Percentiles rank a stretch among this genome's conserved stretches.
Conservation (phyloP, 2,113 vertebrate genomes). For the Austrofundulus limnaeus region DNA sequence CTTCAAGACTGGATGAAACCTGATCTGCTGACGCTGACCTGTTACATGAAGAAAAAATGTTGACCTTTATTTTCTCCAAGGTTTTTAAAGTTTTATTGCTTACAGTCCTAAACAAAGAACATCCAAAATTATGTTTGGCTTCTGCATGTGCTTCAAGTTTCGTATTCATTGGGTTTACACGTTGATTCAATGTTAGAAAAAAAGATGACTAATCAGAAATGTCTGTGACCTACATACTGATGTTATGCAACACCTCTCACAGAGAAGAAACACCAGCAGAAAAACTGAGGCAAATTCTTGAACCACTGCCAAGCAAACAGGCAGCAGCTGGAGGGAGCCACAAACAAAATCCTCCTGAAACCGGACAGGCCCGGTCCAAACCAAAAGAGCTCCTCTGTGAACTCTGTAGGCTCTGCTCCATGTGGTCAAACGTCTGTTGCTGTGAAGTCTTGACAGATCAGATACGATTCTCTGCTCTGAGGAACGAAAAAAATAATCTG, state of each 20-base stretch:
- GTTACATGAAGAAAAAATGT: no score
- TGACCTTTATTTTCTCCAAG: no score
- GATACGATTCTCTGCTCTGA: not conserved
- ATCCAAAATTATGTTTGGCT: not conserved
- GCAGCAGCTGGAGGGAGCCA: constrained; percentile 17
- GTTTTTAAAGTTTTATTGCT: no score
- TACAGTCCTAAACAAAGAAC: no score
- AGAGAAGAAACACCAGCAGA: not conserved
- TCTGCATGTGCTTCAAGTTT: not conserved
- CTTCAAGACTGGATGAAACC: constrained; percentile 54
- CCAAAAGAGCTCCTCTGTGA: constrained; percentile 17
- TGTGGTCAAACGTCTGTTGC: constrained; percentile 49
- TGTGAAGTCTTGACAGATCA: constrained; percentile 32
- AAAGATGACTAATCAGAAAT: not conserved
- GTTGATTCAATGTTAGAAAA: not conserved
- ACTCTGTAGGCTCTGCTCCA: constrained; percentile 15
- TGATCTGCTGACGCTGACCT: constrained; percentile 41
- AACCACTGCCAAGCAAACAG: constrained; percentile 40
- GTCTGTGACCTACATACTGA: constrained; percentile 5
- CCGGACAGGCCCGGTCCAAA: constrained; percentile 51
- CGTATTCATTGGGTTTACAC: not conserved
- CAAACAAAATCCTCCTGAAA: constrained; percentile 50
- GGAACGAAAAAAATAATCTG: not conserved
- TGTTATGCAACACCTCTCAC: constrained; percentile 12
- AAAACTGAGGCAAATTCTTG: constrained; percentile 22